Percentiles rank a stretch among this genome's conserved stretches.
These are phyloP conservation scores for Dryobota labecula DNA, from an alignment of 2,888 invertebrate species.

Conservation along the genomic window DNA sequence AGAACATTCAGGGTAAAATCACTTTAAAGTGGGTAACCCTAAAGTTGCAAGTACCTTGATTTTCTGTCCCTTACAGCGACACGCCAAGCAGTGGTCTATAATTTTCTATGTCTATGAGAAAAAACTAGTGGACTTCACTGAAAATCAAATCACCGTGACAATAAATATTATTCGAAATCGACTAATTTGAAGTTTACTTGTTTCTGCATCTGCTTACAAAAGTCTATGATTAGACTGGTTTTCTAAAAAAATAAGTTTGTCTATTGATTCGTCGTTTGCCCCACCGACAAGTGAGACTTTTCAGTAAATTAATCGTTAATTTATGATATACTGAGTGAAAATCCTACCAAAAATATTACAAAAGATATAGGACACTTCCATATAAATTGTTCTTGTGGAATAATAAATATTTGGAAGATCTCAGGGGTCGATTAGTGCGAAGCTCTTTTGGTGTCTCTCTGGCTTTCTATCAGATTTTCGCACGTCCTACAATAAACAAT, in stretches of 20 bases:
- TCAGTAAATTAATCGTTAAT: slow-evolving; percentile 72
- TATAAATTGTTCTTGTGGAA: slow-evolving; percentile 45
- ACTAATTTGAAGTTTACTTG: slow-evolving; percentile 15
- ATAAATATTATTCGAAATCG: slow-evolving; percentile 15
- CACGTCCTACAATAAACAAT: slow-evolving; percentile 84
- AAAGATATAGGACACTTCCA: slow-evolving; percentile 36
- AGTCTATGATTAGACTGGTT: slow-evolving; percentile 57
- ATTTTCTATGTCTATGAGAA: too few species aligned
- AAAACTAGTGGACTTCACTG: not conserved
- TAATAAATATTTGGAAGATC: slow-evolving; percentile 47
- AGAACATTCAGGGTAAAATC: too few species aligned
- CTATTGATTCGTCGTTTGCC: slow-evolving; percentile 88
- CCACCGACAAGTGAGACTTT: slow-evolving; percentile 86
- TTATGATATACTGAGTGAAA: slow-evolving; percentile 74
- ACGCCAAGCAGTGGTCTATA: too few species aligned
- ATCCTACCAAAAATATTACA: slow-evolving; percentile 65
- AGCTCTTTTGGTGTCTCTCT: slow-evolving; percentile 75
- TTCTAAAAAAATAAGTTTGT: slow-evolving; percentile 76
- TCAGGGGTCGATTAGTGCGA: slow-evolving; percentile 64
- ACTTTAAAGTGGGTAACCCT: too few species aligned
- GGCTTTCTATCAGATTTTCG: slow-evolving; percentile 83
- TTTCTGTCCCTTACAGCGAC: too few species aligned
- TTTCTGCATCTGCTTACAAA: not conserved
- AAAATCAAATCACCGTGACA: not conserved
- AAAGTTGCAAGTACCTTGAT: too few species aligned